Evolutionary conservation across 2,797 vertebrate species (phyloP), one percentile per base, ranked within the genome.

Genomic region (Enteromius paludinosus): DNA sequence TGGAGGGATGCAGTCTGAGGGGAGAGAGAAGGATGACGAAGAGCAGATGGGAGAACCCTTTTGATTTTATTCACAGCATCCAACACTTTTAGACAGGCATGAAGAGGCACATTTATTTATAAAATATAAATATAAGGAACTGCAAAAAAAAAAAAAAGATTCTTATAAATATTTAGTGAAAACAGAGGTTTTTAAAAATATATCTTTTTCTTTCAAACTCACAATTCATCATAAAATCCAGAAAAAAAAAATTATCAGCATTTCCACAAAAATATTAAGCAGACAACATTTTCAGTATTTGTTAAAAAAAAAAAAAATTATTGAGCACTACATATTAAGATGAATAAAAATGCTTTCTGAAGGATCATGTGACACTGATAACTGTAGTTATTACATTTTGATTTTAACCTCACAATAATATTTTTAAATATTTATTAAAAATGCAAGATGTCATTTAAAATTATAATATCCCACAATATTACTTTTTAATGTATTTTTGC

Each of bases 11-110:
- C 52, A 45, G 41, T 30, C n/a, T 28, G n/a, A 35, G 45, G 17
- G 15, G 30, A 72, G 10, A 72, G 10, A 52, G 62, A 23, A 70
- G 18, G 30, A 20, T 11, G 56, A 59, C 68, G 66, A 68, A 83
- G 65, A 73, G 69, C 43, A 73, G 33, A 81, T 47, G 54, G 68
- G 69, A 61, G 41, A 72, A 73, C 18, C n/a, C 56, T 72, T 79
- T 56, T 56, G 38, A 74, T 82, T 75, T 66, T 45, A 66, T 75
- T 82, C n/a, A 74, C 17, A 3, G 9, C 17, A 41, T 54, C 17
- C 23, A 81, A 75, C 70, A 54, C 41, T 78, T 64, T 78, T 9
- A 33, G 75, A 30, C 75, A 64, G 25, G 56, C 38, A 45, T 33
- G 75, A 64, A 62, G 41, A 35, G 43, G 61, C 25, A 65, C 4